Percentiles rank a stretch among this genome's conserved stretches.
phyloP scores from a whole-genome alignment of 2,888 invertebrate genomes.

The Ecdyonurus torrentis region DNA sequence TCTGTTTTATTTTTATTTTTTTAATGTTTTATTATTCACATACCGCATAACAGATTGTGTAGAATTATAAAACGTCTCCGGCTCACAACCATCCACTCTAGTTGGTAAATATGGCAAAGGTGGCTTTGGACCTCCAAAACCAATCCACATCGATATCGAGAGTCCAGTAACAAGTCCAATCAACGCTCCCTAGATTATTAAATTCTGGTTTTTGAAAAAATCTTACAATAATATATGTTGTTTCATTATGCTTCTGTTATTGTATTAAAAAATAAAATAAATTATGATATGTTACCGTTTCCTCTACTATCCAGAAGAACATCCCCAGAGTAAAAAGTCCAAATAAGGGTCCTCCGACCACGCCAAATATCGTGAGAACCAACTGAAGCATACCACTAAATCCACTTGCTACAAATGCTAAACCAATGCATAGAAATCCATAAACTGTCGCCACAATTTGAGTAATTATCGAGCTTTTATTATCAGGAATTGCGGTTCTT shows the following conservation, averaged over 20 bases:
- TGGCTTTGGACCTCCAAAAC: constrained; percentile 65
- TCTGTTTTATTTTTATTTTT: too few species aligned
- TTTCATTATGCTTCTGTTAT: too few species aligned
- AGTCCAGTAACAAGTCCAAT: constrained; percentile 46
- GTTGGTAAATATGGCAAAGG: constrained; percentile 36
- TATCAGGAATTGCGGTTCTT: constrained; percentile 2
- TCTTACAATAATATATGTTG: too few species aligned
- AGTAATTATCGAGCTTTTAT: neutral
- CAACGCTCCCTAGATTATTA: constrained; percentile 44
- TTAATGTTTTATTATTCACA: too few species aligned
- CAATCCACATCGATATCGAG: constrained; percentile 59
- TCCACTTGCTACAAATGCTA: constrained; percentile 68
- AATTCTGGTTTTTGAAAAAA: neutral
- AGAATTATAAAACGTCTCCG: neutral
- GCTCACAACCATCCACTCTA: constrained; percentile 40
- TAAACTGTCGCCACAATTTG: constrained; percentile 52
- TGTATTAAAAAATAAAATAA: too few species aligned
- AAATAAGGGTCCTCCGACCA: constrained; percentile 73
- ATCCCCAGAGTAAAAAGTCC: constrained; percentile 76
- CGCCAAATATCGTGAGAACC: constrained; percentile 69
- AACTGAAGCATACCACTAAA: constrained; percentile 76
- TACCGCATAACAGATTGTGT: neutral
- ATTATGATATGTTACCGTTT: constrained; percentile 47
- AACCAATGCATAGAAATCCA: constrained; percentile 56
- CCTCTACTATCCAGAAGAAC: constrained; percentile 54